Conservation (phyloP, 2,888 invertebrate species). For the Drosophila mercatorum region DNA sequence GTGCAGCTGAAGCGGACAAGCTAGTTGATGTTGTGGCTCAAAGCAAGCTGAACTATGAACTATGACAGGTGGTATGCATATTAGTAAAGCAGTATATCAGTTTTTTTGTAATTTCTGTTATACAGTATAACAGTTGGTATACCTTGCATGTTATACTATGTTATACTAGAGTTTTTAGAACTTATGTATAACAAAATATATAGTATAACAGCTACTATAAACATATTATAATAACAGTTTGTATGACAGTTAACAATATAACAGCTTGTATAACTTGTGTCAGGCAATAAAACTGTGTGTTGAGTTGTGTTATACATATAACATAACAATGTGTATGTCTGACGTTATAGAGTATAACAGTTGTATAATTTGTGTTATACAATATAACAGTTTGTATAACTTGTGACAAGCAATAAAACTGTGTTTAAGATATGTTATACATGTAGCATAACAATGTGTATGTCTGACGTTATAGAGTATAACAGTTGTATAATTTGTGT, state of each 20-base stretch:
- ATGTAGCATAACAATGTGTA: no score
- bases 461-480: no score
- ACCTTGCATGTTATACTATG: no score
- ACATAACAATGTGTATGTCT: no score
- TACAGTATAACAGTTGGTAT: not conserved
- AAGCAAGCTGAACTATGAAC: not conserved
- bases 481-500: not conserved
- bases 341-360: not conserved
- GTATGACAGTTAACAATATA: not conserved
- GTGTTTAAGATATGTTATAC: not conserved
- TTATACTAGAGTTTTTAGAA: no score
- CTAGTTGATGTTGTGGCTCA: not conserved
- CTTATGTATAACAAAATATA: no score
- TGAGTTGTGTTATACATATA: not conserved
- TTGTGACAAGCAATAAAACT: not conserved
- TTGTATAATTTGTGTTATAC: not conserved
- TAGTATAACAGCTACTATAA: not conserved
- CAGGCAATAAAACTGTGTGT: not conserved
- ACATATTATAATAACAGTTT: not conserved
- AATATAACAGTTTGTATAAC: not conserved
- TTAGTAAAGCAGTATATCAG: not conserved
- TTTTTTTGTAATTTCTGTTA: not conserved
- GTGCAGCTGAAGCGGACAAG: not conserved
- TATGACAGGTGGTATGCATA: no score
- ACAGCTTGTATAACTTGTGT: not conserved